Percentiles rank a stretch among this genome's conserved stretches.
Conservation (phyloP, 1,140 invertebrate species). For the Drosophila kohkoa region DNA sequence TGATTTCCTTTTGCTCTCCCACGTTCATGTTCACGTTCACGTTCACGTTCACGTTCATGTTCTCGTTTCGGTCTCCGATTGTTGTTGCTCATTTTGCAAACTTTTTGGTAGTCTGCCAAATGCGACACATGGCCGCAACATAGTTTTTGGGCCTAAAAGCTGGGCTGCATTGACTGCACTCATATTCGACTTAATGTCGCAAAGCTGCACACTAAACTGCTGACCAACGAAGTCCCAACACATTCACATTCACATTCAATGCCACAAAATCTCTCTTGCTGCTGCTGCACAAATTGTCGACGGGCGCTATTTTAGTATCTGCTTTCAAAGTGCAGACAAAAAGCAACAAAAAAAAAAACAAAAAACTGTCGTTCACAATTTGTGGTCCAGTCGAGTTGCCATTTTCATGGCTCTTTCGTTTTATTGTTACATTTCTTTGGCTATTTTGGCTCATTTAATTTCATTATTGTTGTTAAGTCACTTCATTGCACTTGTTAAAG, state of each 20-base stretch:
- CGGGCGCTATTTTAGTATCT: neutral
- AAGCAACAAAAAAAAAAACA: too few relatives aligned
- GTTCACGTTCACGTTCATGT: neutral
- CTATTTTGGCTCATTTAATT: too few relatives aligned
- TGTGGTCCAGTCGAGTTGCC: too few relatives aligned
- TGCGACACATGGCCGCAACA: conserved; percentile 25
- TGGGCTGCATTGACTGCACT: conserved; percentile 5
- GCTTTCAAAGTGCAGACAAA: neutral
- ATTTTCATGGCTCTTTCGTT: too few relatives aligned
- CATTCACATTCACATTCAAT: conserved; percentile 1
- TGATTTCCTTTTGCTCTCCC: conserved; percentile 40
- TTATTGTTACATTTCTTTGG: too few relatives aligned
- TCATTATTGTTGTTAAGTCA: too few relatives aligned
- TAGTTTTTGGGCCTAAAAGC: conserved; percentile 18
- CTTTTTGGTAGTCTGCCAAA: conserved; percentile 64
- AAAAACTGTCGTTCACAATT: too few relatives aligned
- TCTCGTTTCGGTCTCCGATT: conserved; percentile 1
- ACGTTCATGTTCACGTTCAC: neutral
- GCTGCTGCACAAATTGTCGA: conserved; percentile 4
- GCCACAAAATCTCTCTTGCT: conserved; percentile 11
- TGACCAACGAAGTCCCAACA: neutral
- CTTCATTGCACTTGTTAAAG: too few relatives aligned
- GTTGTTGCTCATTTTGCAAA: conserved; percentile 7
- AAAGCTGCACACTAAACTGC: conserved; percentile 18
- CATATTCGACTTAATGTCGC: conserved; percentile 2